Percentiles rank a stretch among this genome's conserved stretches.
Evolutionary conservation across 2,888 invertebrate species (phyloP).

Genomic region (Graphium colonna): DNA sequence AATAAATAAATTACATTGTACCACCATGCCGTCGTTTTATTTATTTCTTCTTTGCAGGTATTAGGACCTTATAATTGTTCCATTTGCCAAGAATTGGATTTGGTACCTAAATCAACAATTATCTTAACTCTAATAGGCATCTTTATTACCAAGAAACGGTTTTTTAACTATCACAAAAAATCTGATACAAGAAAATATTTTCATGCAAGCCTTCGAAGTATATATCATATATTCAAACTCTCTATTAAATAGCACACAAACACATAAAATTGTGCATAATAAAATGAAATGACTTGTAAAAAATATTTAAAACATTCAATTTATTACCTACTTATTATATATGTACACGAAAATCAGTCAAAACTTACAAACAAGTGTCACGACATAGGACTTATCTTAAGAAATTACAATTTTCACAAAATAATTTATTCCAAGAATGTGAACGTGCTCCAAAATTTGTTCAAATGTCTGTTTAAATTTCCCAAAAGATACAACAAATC

Average conservation of each 20-base stretch:
- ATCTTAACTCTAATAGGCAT: too few relatives aligned
- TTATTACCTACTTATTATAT: slow-evolving; percentile 3
- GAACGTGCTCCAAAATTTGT: slow-evolving; percentile 55
- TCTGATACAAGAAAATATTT: too few relatives aligned
- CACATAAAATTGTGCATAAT: not conserved
- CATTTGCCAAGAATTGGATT: too few relatives aligned
- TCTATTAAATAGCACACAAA: not conserved
- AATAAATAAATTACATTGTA: slow-evolving; percentile 85
- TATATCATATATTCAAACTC: not conserved
- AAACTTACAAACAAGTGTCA: not conserved
- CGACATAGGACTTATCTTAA: not conserved
- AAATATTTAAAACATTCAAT: not conserved
- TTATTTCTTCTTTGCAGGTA: too few relatives aligned
- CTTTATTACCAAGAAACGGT: too few relatives aligned
- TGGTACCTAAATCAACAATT: too few relatives aligned
- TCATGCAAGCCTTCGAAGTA: not conserved
- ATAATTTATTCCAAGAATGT: slow-evolving; percentile 43
- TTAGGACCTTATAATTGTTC: too few relatives aligned
- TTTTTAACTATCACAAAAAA: too few relatives aligned
- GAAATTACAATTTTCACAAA: not conserved
- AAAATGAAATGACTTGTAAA: not conserved
- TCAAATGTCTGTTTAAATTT: slow-evolving; percentile 60
- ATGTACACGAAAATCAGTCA: slow-evolving; percentile 16
- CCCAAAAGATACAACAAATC: slow-evolving; percentile 49
- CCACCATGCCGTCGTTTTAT: slow-evolving; percentile 77